A percentile compares a stretch with the other conserved stretches of the same genome.
These are phyloP conservation scores for Drosophila anceps DNA, from an alignment of 2,888 invertebrate species.

Conservation along the genomic window DNA sequence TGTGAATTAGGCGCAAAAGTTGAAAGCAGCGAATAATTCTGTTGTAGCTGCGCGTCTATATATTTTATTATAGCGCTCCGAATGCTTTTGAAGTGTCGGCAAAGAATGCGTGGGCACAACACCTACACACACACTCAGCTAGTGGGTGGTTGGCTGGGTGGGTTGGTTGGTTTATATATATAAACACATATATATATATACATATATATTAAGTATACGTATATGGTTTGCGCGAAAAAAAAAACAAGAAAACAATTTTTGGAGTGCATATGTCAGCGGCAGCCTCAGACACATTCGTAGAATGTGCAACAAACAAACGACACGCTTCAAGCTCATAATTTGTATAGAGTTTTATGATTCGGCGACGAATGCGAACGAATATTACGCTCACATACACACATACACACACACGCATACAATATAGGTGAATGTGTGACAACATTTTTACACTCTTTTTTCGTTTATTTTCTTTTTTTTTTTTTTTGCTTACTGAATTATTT, in stretches of 20 bases:
- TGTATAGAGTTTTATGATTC: slow-evolving; percentile 56
- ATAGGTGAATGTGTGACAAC: not conserved
- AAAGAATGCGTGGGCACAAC: slow-evolving; percentile 48
- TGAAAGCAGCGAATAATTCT: slow-evolving; percentile 71
- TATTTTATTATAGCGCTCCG: slow-evolving; percentile 63
- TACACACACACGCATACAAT: not conserved
- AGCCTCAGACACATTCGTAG: slow-evolving; percentile 3
- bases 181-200: too few species aligned
- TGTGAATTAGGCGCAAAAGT: slow-evolving; percentile 80
- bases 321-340: slow-evolving; percentile 72
- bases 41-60: slow-evolving; percentile 37
- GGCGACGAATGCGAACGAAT: slow-evolving; percentile 17
- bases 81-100: slow-evolving; percentile 71
- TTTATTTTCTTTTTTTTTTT: not conserved
- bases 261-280: slow-evolving; percentile 68
- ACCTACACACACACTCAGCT: slow-evolving; percentile 31
- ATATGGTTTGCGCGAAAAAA: slow-evolving; percentile 28
- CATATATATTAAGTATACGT: slow-evolving; percentile 32
- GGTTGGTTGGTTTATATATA: slow-evolving; percentile 13
- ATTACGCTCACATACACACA: slow-evolving; percentile 8
- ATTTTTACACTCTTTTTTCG: slow-evolving; percentile 17
- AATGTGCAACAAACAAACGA: slow-evolving; percentile 38
- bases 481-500: slow-evolving; percentile 55
- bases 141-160: slow-evolving; percentile 8
- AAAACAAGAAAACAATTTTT: slow-evolving; percentile 39